Evolutionary conservation across 2,888 invertebrate genomes (phyloP), one percentile per base, ranked within the genome.

Genomic region (Pandemis cinnamomeana): DNA sequence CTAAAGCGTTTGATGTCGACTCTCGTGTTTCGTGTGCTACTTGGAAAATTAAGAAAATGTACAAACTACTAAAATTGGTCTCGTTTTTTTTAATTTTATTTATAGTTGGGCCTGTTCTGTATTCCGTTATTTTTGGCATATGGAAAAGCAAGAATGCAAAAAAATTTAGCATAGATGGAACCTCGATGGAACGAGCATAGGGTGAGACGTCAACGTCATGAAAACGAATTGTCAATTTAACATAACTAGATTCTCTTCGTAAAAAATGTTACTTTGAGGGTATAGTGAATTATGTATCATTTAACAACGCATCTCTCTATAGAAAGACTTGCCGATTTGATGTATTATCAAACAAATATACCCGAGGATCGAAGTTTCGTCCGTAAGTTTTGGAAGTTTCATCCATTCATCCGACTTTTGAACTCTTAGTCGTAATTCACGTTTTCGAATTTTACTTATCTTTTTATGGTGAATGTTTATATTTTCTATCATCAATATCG

Each of bases 1-100:
- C 71, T 53, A 42, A 51, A 62, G 20, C 11, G 44, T 61, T 53
- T 72, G 42, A 72, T 58, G 15, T 46, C 3, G 46, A 42, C 41
- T 41, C 46, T 66, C 27, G 27, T 55, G 13, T 53, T 53, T n/a
- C 53, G 53, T 5, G 53, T 55, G 20, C 15, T 15, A 20, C 55
- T 55, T 5, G 20, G 55, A 55, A 55, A 7, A 55, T 55, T 55
- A 20, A 1, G 51, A 53, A 55, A n/a, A 55, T 20, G 7, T 55
- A 20, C 55, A 55, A 15, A 20, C 6, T 3, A 55, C n/a, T n/a
- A 53, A n/a, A 36, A 36, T 36, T 36, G 0, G 27, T 2, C 27
- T 36, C 27, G 27, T 4, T 36, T 36, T 36, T 36, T 36, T 36
- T 36, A 36, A 36, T 4, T 4, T 20, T 36, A 36, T 36, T 36